Evolutionary conservation across 1,140 invertebrate genomes (phyloP), one percentile per base, ranked within the genome.

Genomic region (Geopemphigus sp.): DNA sequence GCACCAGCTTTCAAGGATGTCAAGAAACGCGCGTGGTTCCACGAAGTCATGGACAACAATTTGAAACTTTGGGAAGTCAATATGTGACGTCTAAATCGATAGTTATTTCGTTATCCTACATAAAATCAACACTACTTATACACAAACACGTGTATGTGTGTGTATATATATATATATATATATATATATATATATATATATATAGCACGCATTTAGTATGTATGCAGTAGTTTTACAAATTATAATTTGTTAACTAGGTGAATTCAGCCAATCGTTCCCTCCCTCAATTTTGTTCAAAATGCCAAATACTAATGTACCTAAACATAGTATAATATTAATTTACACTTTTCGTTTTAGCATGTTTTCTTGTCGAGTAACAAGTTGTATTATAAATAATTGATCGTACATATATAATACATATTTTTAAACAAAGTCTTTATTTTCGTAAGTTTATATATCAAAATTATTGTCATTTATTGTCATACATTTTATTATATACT

Each of bases 31-130:
- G 88, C 90, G 82, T 95, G 92, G 92, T 95, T 94, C 85, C 89
- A 92, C 80, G 92, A 95, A 87, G 92, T 94, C 57, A 89, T 95
- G 83, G 93, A 94, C 85, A 95, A 95, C 87, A 92, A 93, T 86
- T 89, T 94, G 84, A 93, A 94, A 87, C 86, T 95, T 57, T 95
- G 93, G 92, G 93, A 95, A 86, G 90, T 91, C 82, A 95, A 95
- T 83, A 91, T 93, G 90, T 91, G 32, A 39, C 32, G 32, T 3
- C 32, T 8, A 39, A 39, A 39, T 39, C 8, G 32, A 39, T 39
- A 4, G 32, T 39, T 8, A 39, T 39, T 3, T 4, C 8, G 32
- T 39, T 39, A 59, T 59, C 32, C 56, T 45, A 45, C 15, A 57
- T 10, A 56, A 39, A 19, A 0, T 0, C 39, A 72, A 54, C 56